Conservation (phyloP, 2,888 invertebrate genomes). For the Herminia tarsipennalis region DNA sequence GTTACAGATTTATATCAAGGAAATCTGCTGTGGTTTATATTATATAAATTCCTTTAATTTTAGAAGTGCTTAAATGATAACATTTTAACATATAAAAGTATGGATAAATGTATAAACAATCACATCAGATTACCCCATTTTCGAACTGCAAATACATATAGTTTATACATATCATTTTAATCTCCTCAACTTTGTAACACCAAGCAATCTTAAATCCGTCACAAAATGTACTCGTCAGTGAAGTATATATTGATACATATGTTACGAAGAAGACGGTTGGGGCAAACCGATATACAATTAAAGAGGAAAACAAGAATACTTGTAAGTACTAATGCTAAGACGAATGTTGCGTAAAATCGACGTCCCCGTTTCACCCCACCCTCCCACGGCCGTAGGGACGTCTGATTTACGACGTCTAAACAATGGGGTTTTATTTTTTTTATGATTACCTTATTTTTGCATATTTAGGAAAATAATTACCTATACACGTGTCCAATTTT, state of each 20-base stretch:
- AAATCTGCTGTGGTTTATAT: neutral
- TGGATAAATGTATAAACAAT: too few relatives aligned
- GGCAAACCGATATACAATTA: constrained; percentile 82
- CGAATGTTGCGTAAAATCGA: constrained; percentile 86
- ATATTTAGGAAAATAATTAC: too few relatives aligned
- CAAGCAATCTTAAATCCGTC: neutral
- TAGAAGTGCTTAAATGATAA: too few relatives aligned
- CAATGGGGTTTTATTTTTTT: constrained; percentile 60
- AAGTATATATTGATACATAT: too few relatives aligned
- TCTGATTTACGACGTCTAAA: constrained; percentile 76
- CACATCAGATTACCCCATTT: too few relatives aligned
- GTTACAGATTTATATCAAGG: neutral
- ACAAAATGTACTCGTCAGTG: too few relatives aligned
- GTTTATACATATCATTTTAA: too few relatives aligned
- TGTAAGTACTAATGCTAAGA: constrained; percentile 82
- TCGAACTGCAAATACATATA: neutral
- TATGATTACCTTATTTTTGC: too few relatives aligned
- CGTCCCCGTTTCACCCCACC: constrained; percentile 56
- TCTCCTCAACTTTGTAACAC: neutral
- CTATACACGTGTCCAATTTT: too few relatives aligned
- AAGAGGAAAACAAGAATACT: constrained; percentile 79
- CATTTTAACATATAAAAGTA: too few relatives aligned
- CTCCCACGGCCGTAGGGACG: constrained; percentile 67
- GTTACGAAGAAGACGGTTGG: constrained; percentile 42
- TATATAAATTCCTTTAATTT: too few relatives aligned